Evolutionary conservation across 2,113 vertebrate species (phyloP), one percentile per base, ranked within the genome.

Genomic region (Odontophorus gujanensis): DNA sequence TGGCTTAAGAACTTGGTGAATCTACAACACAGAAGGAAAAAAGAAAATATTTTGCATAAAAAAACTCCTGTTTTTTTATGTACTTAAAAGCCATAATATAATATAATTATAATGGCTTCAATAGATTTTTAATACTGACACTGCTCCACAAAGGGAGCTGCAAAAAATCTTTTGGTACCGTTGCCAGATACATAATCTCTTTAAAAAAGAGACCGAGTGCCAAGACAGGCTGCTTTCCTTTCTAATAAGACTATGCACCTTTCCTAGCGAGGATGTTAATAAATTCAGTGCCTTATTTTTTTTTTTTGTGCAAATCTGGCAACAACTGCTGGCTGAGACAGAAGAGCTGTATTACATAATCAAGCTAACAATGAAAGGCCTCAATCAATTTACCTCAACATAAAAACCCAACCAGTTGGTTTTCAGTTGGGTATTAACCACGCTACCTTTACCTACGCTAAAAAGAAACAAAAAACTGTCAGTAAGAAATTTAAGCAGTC

Each of bases 1-100:
- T 0, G 99, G 98, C 97, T 99, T 99, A 89, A 99, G 98, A 48
- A 99, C 98, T 12, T 97, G 98, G 50, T 98, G 98, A 93, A 99
- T 99, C 99, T 99, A 92, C 57, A 95, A 68, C 22, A 85, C 34
- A 97, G 43, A 97, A 42, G 12, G 8, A 10, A 5, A 5, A 59
- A 30, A 16, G 26, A 4, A n/a, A 7, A 13, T 30, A 19, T n/a
- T n/a, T n/a, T n/a, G n/a, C n/a, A n/a, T n/a, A n/a, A n/a, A n/a
- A n/a, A n/a, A n/a, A n/a, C n/a, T n/a, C n/a, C n/a, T n/a, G 38
- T 10, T 71, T 8, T 48, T 18, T 51, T 51, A 48, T 14, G 1
- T 59, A n/a, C 28, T 51, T 83, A 22, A 59, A 81, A 71, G 21
- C 18, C 77, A n/a, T n/a, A n/a, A n/a, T n/a, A n/a, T n/a, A n/a